Percentiles rank a stretch among this genome's conserved stretches.
Conservation (phyloP, 2,888 invertebrate genomes). For the Achlya flavicornis region DNA sequence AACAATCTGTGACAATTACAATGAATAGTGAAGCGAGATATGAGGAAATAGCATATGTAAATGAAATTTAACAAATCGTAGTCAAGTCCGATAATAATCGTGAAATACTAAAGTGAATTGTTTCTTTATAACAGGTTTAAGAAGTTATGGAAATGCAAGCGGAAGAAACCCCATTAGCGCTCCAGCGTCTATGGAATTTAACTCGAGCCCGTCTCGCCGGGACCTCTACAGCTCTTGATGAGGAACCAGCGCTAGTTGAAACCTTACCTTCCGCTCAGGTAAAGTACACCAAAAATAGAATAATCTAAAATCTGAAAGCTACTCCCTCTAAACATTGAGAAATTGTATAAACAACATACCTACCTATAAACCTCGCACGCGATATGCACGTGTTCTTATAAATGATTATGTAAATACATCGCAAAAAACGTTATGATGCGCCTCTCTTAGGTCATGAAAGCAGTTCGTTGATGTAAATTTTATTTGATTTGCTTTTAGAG, state of each 20-base stretch:
- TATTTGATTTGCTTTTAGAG: background rate
- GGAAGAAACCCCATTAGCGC: conserved; percentile 78
- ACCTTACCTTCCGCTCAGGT: conserved; percentile 76
- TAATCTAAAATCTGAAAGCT: background rate
- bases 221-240: conserved; percentile 71
- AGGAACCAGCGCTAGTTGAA: conserved; percentile 70
- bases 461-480: background rate
- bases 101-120: background rate
- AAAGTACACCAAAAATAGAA: conserved; percentile 21
- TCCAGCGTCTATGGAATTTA: conserved; percentile 79
- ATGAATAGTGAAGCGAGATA: conserved; percentile 23
- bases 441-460: background rate
- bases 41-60: conserved; percentile 12
- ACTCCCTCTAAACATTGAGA: background rate
- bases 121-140: conserved; percentile 3
- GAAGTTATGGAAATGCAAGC: conserved; percentile 81
- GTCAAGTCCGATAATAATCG: background rate
- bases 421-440: background rate
- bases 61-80: background rate
- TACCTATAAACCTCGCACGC: background rate
- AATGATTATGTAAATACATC: background rate
- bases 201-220: conserved; percentile 78
- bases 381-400: background rate
- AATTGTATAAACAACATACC: background rate
- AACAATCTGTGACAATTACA: conserved; percentile 23